phyloP scores from a whole-genome alignment of 2,113 vertebrate genomes.

The Zingel zingel region DNA sequence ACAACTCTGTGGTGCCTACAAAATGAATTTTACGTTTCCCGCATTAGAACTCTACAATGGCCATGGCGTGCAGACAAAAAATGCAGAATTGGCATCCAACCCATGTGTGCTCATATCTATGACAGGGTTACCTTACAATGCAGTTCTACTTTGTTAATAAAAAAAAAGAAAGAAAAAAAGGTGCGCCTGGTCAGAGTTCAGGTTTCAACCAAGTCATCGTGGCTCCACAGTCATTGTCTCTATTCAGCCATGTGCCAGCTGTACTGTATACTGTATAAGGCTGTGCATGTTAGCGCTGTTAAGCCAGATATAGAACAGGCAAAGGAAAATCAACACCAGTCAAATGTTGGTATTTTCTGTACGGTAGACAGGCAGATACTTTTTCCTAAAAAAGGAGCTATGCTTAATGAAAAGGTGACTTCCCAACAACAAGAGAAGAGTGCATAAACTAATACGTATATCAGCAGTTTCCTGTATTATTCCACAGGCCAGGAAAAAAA shows the following conservation, averaged over 20 bases:
- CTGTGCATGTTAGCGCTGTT: neutral
- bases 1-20: neutral
- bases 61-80: neutral
- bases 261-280: constrained; percentile 21
- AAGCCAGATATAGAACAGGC: constrained; percentile 37
- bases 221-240: constrained; percentile 16
- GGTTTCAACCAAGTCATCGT: constrained; percentile 11
- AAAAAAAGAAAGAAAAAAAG: neutral
- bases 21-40: neutral
- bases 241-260: constrained; percentile 20
- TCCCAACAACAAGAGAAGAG: neutral
- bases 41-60: neutral
- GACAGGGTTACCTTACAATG: neutral
- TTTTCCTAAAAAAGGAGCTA: neutral
- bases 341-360: constrained; percentile 1
- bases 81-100: neutral
- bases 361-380: neutral
- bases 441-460: neutral
- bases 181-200: constrained; percentile 2
- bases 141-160: constrained; percentile 19
- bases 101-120: neutral
- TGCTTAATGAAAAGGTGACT: neutral
- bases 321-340: constrained; percentile 8
- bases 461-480: too few species aligned
- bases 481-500: too few species aligned